Evolutionary conservation across 2,888 invertebrate genomes (phyloP).

Genomic region (Horisme vitalbata): DNA sequence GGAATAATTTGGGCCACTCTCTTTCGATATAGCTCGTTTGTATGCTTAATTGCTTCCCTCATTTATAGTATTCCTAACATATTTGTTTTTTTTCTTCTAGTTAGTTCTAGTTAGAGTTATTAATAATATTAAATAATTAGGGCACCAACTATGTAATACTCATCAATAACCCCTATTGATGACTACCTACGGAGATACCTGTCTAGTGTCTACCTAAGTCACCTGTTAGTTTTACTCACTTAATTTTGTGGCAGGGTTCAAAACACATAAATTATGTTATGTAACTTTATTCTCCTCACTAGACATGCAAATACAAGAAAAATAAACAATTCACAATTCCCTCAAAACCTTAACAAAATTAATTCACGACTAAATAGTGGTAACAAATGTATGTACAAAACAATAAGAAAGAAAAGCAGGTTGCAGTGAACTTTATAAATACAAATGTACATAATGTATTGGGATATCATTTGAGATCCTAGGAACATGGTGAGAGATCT

Average conservation of each 20-base stretch:
- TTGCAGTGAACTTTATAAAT: slow-evolving; percentile 9
- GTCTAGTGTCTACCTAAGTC: too few relatives aligned
- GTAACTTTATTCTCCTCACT: slow-evolving; percentile 79
- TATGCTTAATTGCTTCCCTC: too few relatives aligned
- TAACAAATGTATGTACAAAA: slow-evolving; percentile 67
- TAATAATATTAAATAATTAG: too few relatives aligned
- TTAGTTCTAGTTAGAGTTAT: too few relatives aligned
- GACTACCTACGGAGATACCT: too few relatives aligned
- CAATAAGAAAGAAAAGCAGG: slow-evolving; percentile 33
- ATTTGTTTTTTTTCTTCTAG: too few relatives aligned
- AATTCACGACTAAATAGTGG: slow-evolving; percentile 61
- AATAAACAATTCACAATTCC: slow-evolving; percentile 60
- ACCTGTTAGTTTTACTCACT: too few relatives aligned
- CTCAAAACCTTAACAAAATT: slow-evolving; percentile 57
- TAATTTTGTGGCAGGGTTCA: not conserved
- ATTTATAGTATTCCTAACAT: too few relatives aligned
- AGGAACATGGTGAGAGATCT: slow-evolving; percentile 57
- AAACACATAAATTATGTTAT: slow-evolving; percentile 38
- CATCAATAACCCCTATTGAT: too few relatives aligned
- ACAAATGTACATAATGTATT: slow-evolving; percentile 25
- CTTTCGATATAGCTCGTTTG: too few relatives aligned
- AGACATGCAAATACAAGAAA: slow-evolving; percentile 75
- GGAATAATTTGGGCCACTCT: too few relatives aligned
- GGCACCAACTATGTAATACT: too few relatives aligned
- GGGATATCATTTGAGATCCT: slow-evolving; percentile 49